Evolutionary conservation across 2,113 vertebrate genomes (phyloP).

Genomic region (Lipotes vexillifer): DNA sequence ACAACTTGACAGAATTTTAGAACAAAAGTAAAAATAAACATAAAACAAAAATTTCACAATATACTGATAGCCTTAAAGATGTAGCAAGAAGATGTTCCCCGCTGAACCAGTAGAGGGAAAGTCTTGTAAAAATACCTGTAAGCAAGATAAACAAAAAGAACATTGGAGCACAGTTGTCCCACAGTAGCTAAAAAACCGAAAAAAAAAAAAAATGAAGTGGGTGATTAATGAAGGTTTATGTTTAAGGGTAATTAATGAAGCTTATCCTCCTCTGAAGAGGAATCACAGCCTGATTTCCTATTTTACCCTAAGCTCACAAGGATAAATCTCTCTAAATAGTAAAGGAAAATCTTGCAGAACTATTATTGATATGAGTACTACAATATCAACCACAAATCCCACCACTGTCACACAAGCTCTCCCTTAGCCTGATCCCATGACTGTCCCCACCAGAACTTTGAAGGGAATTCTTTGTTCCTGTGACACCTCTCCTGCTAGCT

Average conservation of each 20-base stretch:
- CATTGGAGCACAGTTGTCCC: neutral
- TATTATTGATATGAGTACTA: fast-evolving
- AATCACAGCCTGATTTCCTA: neutral
- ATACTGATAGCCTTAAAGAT: neutral
- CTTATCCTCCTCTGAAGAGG: neutral
- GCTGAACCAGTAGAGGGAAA: neutral
- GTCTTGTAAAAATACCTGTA: neutral
- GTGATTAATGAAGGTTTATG: neutral
- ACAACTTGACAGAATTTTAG: neutral
- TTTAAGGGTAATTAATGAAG: neutral
- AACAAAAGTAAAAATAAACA: neutral
- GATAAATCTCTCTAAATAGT: neutral
- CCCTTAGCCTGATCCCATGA: fast-evolving
- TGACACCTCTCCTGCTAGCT: no score
- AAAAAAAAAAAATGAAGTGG: no score
- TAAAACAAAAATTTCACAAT: neutral
- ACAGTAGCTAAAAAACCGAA: neutral
- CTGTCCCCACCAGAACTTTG: no score
- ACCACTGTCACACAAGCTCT: fast-evolving
- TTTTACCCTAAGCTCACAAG: neutral
- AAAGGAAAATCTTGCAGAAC: neutral
- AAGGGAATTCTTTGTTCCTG: neutral
- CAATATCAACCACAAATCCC: no score
- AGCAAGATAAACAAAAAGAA: neutral
- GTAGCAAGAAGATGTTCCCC: no score